A percentile compares a stretch with the other conserved stretches of the same genome.
phyloP scores from a whole-genome alignment of 2,888 invertebrate genomes.

The Ephialtes manifestator region DNA sequence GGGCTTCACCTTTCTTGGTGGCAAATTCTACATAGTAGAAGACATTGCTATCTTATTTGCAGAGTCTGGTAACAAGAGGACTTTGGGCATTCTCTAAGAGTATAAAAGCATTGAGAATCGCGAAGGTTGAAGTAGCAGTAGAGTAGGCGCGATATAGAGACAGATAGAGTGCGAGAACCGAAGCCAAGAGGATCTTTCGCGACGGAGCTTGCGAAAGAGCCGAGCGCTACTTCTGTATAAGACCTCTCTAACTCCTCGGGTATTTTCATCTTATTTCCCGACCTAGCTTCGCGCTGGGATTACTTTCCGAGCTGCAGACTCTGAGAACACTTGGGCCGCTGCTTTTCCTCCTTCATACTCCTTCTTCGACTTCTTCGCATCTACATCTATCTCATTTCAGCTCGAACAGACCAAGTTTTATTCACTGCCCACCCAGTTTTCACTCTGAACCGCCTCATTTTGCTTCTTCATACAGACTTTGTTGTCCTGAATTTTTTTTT shows the following conservation, averaged over 20 bases:
- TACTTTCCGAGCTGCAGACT: constrained; percentile 81
- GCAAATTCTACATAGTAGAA: constrained; percentile 81
- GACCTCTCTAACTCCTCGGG: constrained; percentile 85
- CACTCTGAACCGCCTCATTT: neutral
- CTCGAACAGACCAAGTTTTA: neutral
- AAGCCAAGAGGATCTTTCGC: constrained; percentile 33
- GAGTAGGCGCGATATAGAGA: constrained; percentile 59
- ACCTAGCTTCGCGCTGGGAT: constrained; percentile 81
- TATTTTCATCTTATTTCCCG: constrained; percentile 85
- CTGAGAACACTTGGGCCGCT: constrained; percentile 80
- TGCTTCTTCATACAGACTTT: no score
- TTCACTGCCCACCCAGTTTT: constrained; percentile 4
- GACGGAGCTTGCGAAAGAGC: constrained; percentile 40
- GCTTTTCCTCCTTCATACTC: constrained; percentile 71
- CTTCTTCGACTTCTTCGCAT: constrained; percentile 64
- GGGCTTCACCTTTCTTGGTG: constrained; percentile 70
- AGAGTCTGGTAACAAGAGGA: constrained; percentile 72
- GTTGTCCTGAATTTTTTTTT: no score
- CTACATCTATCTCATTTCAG: constrained; percentile 12
- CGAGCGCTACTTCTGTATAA: constrained; percentile 73
- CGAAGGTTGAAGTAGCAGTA: constrained; percentile 43
- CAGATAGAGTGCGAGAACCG: constrained; percentile 45
- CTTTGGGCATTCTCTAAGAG: constrained; percentile 59
- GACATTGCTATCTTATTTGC: constrained; percentile 81
- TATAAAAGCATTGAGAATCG: constrained; percentile 64